phyloP scores from a whole-genome alignment of 2,888 invertebrate genomes.

The Meganola albula region DNA sequence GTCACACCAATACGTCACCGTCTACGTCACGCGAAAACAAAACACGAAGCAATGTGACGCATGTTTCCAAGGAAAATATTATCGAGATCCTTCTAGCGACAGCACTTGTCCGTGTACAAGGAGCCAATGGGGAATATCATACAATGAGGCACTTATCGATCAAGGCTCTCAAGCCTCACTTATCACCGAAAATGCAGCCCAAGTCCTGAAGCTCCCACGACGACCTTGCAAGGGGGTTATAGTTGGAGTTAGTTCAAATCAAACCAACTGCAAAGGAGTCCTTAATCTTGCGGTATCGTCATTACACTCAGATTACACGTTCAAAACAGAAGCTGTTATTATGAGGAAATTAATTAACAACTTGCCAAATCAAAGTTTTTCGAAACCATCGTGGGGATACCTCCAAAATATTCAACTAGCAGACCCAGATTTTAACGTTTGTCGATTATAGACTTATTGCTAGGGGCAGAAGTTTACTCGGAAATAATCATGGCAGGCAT shows the following conservation, averaged over 20 bases:
- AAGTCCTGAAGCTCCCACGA: conserved; percentile 6
- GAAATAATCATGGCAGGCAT: conserved; percentile 10
- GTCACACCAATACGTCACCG: background rate
- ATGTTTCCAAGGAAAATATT: too few species aligned
- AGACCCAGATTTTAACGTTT: conserved; percentile 12
- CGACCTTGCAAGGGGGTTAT: conserved; percentile 4
- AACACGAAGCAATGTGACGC: too few species aligned
- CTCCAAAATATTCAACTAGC: conserved; percentile 7
- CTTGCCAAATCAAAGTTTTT: conserved; percentile 11
- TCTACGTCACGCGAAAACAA: too few species aligned
- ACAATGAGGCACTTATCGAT: conserved; percentile 10
- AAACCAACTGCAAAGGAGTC: conserved; percentile 7
- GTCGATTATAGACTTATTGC: conserved; percentile 10
- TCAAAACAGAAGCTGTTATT: conserved; percentile 6
- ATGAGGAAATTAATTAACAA: conserved; percentile 10
- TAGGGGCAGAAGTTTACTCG: conserved; percentile 11
- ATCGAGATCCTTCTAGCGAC: conserved; percentile 1
- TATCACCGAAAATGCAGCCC: conserved; percentile 11
- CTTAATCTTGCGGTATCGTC: conserved; percentile 6
- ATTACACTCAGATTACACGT: conserved; percentile 6
- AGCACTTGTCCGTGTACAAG: conserved; percentile 1
- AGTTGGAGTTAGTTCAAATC: conserved; percentile 6
- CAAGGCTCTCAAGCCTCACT: conserved; percentile 15
- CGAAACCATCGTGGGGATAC: conserved; percentile 7
- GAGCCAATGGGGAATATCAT: conserved; percentile 6